Evolutionary conservation across 1,140 invertebrate species (phyloP), one percentile per base, ranked within the genome.

Genomic region (Anadara kagoshimensis): DNA sequence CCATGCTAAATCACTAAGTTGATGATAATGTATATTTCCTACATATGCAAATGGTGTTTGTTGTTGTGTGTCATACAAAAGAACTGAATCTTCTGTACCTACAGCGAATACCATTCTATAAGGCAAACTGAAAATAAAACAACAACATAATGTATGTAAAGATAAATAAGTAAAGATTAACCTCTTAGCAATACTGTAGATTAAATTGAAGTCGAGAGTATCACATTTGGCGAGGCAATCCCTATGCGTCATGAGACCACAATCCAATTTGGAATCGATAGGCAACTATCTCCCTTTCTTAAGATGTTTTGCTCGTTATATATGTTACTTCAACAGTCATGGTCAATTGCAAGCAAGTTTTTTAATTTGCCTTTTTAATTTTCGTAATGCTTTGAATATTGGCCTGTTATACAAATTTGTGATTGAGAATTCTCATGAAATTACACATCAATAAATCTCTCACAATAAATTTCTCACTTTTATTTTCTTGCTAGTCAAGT

Each of bases 21-120:
- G 92, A 1, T 96, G 96, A 80, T 97, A 98, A 88, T 99, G 97
- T 83, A 98, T 96, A 83, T 98, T 96, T 1, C 94, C 93, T 57
- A 98, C 92, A 65, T 94, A 90, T 0, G 93, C 96, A 87, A 98
- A 93, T 0, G 97, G 97, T 47, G 92, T 90, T 16, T 90, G 89
- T 89, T 97, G 96, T 87, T 97, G 96, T 11, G 96, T 98, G 86
- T 98, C 97, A 86, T 97, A 98, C 20, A 98, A 87, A 58, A 97
- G 89, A 57, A 98, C 92, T 22, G 95, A 94, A 80, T 94, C 93
- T 81, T 95, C 93, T 1, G 97, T 97, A 18, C 94, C 96, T 14
- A 98, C 94, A 7, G 97, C 97, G 87, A 97, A 95, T 36, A 99
- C 90, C 89, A 97, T 93, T 76, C 96, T 91, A 82, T 96, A 97